Percentiles rank a stretch among this genome's conserved stretches.
These are phyloP conservation scores for Sebastes iracundus DNA, from an alignment of 2,797 vertebrate species.

Conservation along the genomic window DNA sequence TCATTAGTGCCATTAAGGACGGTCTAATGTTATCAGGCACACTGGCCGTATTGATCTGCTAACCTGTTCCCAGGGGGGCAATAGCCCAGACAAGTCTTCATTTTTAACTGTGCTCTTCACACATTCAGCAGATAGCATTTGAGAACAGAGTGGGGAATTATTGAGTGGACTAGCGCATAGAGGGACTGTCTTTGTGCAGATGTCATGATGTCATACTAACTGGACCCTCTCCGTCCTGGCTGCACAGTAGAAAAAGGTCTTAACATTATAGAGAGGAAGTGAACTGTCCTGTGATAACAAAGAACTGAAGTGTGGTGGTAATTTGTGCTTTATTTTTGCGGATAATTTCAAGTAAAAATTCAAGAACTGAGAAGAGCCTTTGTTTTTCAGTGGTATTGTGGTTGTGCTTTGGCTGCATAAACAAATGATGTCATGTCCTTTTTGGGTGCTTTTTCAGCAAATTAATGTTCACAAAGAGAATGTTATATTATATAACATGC, in stretches of 20 bases:
- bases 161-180: constrained; percentile 48
- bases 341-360: constrained; percentile 19
- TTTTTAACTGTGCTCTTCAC: constrained; percentile 24
- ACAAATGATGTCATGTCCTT: constrained; percentile 40
- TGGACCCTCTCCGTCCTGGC: constrained; percentile 21
- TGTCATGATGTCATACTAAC: constrained; percentile 70
- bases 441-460: background rate
- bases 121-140: constrained; percentile 7
- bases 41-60: constrained; percentile 67
- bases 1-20: constrained; percentile 76
- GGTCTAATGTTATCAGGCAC: constrained; percentile 74
- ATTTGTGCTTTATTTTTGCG: background rate
- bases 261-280: background rate
- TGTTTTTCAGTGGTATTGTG: background rate
- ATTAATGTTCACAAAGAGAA: background rate
- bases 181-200: constrained; percentile 63
- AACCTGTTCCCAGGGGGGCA: constrained; percentile 49
- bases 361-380: background rate
- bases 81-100: constrained; percentile 42
- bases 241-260: constrained; percentile 15
- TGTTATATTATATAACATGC: background rate
- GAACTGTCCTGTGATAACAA: background rate
- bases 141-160: constrained; percentile 23
- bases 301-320: background rate
- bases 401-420: constrained; percentile 14